Evolutionary conservation across 2,888 invertebrate species (phyloP).

Genomic region (Dryocosmus kuriphilus): DNA sequence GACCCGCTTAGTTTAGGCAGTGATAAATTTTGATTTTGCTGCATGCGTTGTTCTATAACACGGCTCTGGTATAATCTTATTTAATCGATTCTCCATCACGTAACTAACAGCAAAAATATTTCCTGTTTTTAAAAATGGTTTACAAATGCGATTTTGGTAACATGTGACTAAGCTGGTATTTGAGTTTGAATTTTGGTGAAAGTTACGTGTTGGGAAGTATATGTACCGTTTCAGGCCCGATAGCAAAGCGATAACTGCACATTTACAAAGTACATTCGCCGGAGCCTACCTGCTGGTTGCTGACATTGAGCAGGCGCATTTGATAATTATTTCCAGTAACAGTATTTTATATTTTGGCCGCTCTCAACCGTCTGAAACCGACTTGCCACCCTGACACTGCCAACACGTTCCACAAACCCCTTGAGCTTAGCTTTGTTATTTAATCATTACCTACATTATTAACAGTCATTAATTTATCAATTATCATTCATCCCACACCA

Average conservation of each 20-base stretch:
- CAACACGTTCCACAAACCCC: conserved; percentile 74
- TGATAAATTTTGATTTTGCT: conserved; percentile 62
- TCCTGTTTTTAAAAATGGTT: neutral
- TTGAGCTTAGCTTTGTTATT: conserved; percentile 71
- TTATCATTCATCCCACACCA: neutral
- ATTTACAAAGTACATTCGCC: conserved; percentile 38
- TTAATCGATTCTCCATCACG: conserved; percentile 30
- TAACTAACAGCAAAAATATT: conserved; percentile 8
- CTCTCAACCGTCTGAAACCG: conserved; percentile 55
- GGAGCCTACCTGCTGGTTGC: conserved; percentile 67
- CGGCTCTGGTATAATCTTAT: conserved; percentile 57
- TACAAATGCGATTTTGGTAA: neutral
- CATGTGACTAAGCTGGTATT: neutral
- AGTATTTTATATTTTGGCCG: conserved; percentile 43
- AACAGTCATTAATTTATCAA: conserved; percentile 58
- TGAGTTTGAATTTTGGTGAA: neutral
- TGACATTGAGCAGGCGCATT: conserved; percentile 63
- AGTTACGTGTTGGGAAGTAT: conserved; percentile 30
- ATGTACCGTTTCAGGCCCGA: conserved; percentile 41
- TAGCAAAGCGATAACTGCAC: conserved; percentile 34
- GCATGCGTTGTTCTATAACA: conserved; percentile 62
- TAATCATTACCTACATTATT: conserved; percentile 64
- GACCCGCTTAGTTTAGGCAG: conserved; percentile 64
- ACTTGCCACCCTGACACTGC: conserved; percentile 68
- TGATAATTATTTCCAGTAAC: conserved; percentile 49